Base-by-base conservation (phyloP, 2,888 invertebrate genomes). In the Apantesis nais region DNA sequence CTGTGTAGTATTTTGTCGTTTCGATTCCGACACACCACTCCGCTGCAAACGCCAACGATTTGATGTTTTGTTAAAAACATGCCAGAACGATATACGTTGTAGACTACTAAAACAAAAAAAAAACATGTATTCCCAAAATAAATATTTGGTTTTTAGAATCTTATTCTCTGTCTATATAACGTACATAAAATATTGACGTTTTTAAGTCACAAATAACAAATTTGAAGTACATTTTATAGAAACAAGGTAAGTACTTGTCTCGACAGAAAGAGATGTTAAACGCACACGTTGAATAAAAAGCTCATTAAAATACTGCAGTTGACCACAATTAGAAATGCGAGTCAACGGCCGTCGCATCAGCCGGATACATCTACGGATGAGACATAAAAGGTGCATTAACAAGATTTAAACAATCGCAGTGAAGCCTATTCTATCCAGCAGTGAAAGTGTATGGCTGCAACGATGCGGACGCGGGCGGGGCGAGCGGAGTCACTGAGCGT, bases 271-370 rank as follows among this genome's bases (percentile, higher is more conserved):
- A 34, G 71, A 71, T 73, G 67, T 70, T 78, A 75, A 79, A 75
- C 78, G 77, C 78, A 76, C 74, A 74, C 75, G 82, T 71, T 73
- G 37, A 77, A 75, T 75, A 78, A 77, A 79, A 79, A 80, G 78
- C 74, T 75, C 77, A 75, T 73, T 71, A 74, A 76, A 77, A 82
- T 79, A 68, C 74, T 65, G 71, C 48, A 79, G 63, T 78, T 77
- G 76, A 71, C 74, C 66, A 82, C 82, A 85, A 87, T 88, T 89
- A 89, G 89, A 89, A 88, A 90, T 82, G 80, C 79, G 77, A 89
- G 90, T 88, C 89, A 91, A 89, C 85, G 89, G 87, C 89, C 90
- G 84, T 84, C 83, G 78, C 85, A 89, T 90, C 88, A 89, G 87
- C 88, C 91, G 91, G 91, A 92, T 90, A 90, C 86, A 90, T 90